These are phyloP conservation scores for Trematocara stigmaticum DNA, from an alignment of 2,113 vertebrate species.

Conservation along the genomic window DNA sequence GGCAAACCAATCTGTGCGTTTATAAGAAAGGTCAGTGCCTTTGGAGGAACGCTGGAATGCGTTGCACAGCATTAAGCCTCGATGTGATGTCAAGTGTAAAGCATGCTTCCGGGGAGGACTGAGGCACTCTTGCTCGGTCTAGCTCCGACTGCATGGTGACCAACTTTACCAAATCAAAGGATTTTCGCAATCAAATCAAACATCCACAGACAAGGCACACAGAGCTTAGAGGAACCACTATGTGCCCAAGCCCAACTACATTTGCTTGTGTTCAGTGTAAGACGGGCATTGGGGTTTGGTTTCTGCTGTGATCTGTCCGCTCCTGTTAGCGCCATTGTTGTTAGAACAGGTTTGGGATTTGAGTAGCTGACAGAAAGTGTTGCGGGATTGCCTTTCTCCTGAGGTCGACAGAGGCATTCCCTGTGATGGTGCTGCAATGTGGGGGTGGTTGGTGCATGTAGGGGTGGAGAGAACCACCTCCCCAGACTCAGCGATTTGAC, in stretches of 20 bases:
- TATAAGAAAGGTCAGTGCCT: constrained; percentile 55
- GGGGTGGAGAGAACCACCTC: neutral
- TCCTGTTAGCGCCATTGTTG: neutral
- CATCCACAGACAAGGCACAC: neutral
- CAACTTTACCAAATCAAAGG: constrained; percentile 22
- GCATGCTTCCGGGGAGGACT: constrained; percentile 21
- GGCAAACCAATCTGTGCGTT: constrained; percentile 46
- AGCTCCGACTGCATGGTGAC: neutral
- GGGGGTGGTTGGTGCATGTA: neutral
- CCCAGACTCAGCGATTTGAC: constrained; percentile 40
- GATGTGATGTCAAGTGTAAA: constrained; percentile 59
- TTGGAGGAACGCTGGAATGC: constrained; percentile 36
- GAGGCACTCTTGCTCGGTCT: constrained; percentile 10
- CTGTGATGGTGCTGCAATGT: neutral
- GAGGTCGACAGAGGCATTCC: constrained; percentile 33
- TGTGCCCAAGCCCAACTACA: neutral
- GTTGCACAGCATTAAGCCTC: constrained; percentile 34
- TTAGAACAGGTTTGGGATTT: constrained; percentile 27
- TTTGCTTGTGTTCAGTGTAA: constrained; percentile 12
- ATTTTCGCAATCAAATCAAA: neutral
- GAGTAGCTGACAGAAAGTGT: constrained; percentile 21
- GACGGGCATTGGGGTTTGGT: neutral
- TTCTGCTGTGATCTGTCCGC: constrained; percentile 10
- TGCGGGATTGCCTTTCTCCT: constrained; percentile 31
- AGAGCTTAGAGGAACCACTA: neutral